These are phyloP conservation scores for Myodes glareolus DNA, from an alignment of 2,113 vertebrate genomes.

Conservation along the genomic window DNA sequence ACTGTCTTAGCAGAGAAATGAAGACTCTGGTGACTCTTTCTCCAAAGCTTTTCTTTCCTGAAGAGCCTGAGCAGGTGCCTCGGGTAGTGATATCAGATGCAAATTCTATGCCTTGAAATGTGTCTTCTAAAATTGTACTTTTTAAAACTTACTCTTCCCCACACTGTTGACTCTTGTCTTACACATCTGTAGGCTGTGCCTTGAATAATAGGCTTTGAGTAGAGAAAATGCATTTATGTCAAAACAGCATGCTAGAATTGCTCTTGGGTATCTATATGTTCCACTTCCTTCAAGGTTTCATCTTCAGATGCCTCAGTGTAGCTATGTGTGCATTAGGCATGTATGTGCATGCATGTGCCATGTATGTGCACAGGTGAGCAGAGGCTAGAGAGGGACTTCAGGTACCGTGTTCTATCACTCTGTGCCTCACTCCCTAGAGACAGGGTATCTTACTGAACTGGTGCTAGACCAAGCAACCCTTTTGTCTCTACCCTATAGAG, in stretches of 20 bases:
- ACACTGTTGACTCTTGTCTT: background rate
- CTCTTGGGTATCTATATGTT: background rate
- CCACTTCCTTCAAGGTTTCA: background rate
- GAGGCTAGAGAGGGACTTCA: background rate
- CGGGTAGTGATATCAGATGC: background rate
- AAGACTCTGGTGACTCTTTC: background rate
- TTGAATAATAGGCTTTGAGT: background rate
- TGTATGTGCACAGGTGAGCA: background rate
- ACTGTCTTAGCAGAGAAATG: background rate
- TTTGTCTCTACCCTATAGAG: background rate
- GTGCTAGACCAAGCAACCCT: background rate
- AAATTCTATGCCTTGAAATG: background rate
- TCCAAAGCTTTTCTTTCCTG: background rate
- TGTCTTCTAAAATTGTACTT: background rate
- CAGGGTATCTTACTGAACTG: background rate
- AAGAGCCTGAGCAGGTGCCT: background rate
- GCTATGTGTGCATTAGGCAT: background rate
- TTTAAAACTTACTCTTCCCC: background rate
- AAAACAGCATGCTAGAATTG: background rate
- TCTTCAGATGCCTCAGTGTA: background rate
- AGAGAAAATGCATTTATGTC: background rate
- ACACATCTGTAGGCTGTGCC: background rate
- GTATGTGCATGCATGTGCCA: background rate
- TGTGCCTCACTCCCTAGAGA: background rate
- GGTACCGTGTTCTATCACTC: background rate